Conservation (phyloP, 1,140 invertebrate species). For the Calosoma granatense region DNA sequence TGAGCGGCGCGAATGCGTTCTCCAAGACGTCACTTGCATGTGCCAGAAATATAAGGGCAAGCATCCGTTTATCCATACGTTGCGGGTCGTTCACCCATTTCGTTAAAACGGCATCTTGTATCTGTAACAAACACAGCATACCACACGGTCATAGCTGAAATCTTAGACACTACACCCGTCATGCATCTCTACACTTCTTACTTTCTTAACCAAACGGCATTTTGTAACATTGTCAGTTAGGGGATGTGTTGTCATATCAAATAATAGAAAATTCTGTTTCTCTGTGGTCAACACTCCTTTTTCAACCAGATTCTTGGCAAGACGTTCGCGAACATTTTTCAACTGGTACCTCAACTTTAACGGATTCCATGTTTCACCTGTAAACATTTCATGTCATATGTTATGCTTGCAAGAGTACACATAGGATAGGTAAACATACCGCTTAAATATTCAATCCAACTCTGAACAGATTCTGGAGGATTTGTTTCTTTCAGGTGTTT, state of each 20-base stretch:
- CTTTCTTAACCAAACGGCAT: slow-evolving; percentile 93
- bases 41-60: slow-evolving; percentile 89
- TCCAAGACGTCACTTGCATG: slow-evolving; percentile 98
- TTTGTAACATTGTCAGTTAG: slow-evolving; percentile 94
- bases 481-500: slow-evolving; percentile 98
- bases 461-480: slow-evolving; percentile 93
- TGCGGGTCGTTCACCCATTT: slow-evolving; percentile 98
- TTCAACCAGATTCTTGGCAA: slow-evolving; percentile 99
- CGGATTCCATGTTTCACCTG: slow-evolving; percentile 99
- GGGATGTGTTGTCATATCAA: slow-evolving; percentile 99
- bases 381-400: slow-evolving; percentile 26
- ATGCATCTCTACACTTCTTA: no score
- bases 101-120: slow-evolving; percentile 92
- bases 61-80: slow-evolving; percentile 88
- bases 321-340: slow-evolving; percentile 95
- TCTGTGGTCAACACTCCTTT: slow-evolving; percentile 99
- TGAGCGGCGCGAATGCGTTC: slow-evolving; percentile 98
- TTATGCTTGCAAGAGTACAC: slow-evolving; percentile 1
- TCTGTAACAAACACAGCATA: slow-evolving; percentile 51
- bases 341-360: slow-evolving; percentile 96
- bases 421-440: slow-evolving; percentile 49
- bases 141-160: background rate
- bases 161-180: background rate
- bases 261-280: slow-evolving; percentile 98
- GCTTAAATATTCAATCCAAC: slow-evolving; percentile 99